Percentiles rank a stretch among this genome's conserved stretches.
Conservation (phyloP, 2,797 vertebrate genomes). For the Tachyglossus aculeatus region DNA sequence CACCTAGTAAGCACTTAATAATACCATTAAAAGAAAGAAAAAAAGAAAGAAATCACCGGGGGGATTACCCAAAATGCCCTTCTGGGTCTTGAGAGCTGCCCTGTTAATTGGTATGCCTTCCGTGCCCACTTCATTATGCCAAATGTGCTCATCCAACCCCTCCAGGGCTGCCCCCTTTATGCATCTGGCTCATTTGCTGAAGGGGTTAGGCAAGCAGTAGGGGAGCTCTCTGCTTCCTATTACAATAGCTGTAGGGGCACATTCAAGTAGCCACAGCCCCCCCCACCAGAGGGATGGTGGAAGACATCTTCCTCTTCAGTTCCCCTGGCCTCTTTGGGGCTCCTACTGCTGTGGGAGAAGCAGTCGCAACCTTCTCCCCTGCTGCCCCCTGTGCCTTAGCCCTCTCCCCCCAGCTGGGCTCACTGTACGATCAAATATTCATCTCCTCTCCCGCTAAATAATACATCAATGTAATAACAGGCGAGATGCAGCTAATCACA, state of each 20-base stretch:
- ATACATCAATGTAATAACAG: conserved; percentile 68
- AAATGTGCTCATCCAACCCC: no score
- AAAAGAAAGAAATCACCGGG: no score
- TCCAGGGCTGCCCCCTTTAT: no score
- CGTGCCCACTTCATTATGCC: no score
- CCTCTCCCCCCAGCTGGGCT: conserved; percentile 41
- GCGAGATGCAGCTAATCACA: conserved; percentile 51
- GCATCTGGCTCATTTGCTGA: no score
- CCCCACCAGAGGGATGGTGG: neutral
- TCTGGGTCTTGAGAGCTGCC: no score
- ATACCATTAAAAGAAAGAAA: no score
- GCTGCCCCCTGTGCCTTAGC: conserved; percentile 16
- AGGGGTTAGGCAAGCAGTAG: no score
- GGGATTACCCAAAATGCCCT: no score
- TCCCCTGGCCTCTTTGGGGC: neutral
- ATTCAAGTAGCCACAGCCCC: neutral
- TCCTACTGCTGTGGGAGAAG: neutral
- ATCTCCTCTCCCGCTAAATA: conserved; percentile 66
- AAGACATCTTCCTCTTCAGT: neutral
- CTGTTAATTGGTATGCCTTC: no score
- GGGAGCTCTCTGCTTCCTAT: neutral
- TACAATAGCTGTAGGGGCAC: no score
- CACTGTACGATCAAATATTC: conserved; percentile 60
- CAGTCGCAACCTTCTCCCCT: conserved; percentile 13
- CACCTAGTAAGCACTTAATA: no score